Base-by-base conservation (phyloP, 64 coral and sea anemone genomes). In the Acropora tenuis region DNA sequence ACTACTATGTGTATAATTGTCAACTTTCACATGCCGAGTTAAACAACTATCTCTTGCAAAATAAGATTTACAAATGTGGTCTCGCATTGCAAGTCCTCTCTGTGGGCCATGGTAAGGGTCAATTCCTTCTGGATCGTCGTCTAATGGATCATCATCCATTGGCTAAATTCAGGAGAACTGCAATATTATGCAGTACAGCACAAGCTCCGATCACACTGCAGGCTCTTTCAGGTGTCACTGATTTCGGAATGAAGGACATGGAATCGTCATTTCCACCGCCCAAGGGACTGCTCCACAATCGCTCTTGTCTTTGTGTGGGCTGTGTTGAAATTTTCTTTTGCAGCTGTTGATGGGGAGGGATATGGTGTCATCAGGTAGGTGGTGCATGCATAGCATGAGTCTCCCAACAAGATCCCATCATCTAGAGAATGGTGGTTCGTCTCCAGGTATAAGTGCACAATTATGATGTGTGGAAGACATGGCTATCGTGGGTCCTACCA, bases 261-360 rank as follows among this genome's bases (percentile, higher is more conserved):
- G 46, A 78, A 78, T 16, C 76, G 13, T 50, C 47, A 11, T 20
- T 78, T 78, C 76, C 76, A 63, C 76, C 12, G 59, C 60, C 78
- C 48, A 82, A 73, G 73, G 1, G 89, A 69, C 30, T 90, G 68
- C 47, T 90, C 89, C 12, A 90, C 30, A 30, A 30, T 30, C 30
- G 0, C 13, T 55, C 52, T 55, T 55, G 52, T 55, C 52, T 30
- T 30, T 30, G 30, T 30, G 30, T 30, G 30, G 30, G 30, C 30
- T 30, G 30, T 30, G 30, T 30, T 30, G 30, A 30, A 30, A 30
- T 30, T n/a, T n/a, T n/a, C n/a, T n/a, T n/a, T n/a, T n/a, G n/a
- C 30, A 30, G 30, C 30, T 30, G 30, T 30, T 30, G 30, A 30
- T 30, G 30, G 30, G 30, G 30, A 30, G 30, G 30, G 30, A 30